Conservation (phyloP, 2,888 invertebrate species). For the Magallana nippona region DNA sequence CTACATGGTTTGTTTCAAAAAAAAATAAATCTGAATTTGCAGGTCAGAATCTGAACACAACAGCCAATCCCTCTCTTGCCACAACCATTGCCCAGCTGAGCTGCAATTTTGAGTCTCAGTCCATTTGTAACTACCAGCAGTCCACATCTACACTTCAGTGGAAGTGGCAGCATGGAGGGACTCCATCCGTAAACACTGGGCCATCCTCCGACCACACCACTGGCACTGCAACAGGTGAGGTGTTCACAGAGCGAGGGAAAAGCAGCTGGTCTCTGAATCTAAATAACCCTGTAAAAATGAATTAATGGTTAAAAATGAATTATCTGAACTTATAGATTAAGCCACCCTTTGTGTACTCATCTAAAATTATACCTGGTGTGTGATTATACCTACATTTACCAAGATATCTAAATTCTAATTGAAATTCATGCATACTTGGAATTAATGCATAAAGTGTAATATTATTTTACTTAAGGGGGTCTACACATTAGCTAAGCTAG, state of each 20-base stretch:
- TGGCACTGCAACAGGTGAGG: constrained; percentile 64
- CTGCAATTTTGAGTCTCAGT: constrained; percentile 72
- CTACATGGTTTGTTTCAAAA: too few relatives aligned
- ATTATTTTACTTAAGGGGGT: too few relatives aligned
- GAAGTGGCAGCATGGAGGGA: constrained; percentile 63
- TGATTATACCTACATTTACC: too few relatives aligned
- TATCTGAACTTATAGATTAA: too few relatives aligned
- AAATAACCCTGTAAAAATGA: too few relatives aligned
- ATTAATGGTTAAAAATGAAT: too few relatives aligned
- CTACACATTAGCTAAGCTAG: too few relatives aligned
- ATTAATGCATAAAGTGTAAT: too few relatives aligned
- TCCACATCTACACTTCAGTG: constrained; percentile 69
- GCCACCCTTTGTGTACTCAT: too few relatives aligned
- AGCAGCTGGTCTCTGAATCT: neutral
- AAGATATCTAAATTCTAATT: too few relatives aligned
- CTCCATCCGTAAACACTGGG: constrained; percentile 63
- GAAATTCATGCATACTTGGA: too few relatives aligned
- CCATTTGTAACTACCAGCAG: constrained; percentile 65
- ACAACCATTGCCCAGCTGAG: constrained; percentile 46
- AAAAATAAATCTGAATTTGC: neutral
- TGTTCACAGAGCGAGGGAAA: constrained; percentile 55
- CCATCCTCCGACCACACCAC: constrained; percentile 71
- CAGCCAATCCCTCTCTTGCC: neutral
- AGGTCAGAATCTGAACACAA: constrained; percentile 32
- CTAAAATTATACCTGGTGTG: too few relatives aligned